phyloP scores from a whole-genome alignment of 1,140 invertebrate genomes.

The Lepidurus arcticus region DNA sequence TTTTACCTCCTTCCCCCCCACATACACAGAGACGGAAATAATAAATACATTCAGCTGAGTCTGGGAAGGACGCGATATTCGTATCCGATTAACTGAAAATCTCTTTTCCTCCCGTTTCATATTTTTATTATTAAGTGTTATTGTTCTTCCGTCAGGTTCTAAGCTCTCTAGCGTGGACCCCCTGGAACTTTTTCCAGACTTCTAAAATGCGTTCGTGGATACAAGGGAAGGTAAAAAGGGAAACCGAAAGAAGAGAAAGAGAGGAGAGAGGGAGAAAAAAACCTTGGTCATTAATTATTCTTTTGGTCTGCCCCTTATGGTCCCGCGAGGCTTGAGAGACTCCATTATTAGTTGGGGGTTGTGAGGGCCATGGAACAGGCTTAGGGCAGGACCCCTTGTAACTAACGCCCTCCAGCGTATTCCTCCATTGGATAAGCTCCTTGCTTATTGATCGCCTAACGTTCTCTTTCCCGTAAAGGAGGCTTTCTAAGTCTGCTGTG shows the following conservation, averaged over 20 bases:
- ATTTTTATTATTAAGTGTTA: not conserved
- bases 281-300: conserved; percentile 1
- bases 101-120: not conserved
- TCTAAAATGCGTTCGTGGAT: not conserved
- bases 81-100: conserved; percentile 7
- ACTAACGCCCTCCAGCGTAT: conserved; percentile 20
- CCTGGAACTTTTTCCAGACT: not conserved
- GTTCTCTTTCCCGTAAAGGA: conserved; percentile 12
- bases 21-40: not conserved
- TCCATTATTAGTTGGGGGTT: conserved; percentile 19
- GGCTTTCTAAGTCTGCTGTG: not conserved
- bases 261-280: not conserved
- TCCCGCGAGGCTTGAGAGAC: conserved; percentile 11
- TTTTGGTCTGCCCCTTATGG: conserved; percentile 21
- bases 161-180: not conserved
- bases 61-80: not conserved
- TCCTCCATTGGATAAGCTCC: conserved; percentile 21
- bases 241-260: not conserved
- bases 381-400: conserved; percentile 20
- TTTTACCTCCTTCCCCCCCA: not conserved
- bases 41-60: not conserved
- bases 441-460: conserved; percentile 1
- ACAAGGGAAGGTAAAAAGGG: not conserved
- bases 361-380: conserved; percentile 6
- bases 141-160: not conserved